Evolutionary conservation across 2,113 vertebrate species (phyloP).

Genomic region (Engystomops pustulosus): DNA sequence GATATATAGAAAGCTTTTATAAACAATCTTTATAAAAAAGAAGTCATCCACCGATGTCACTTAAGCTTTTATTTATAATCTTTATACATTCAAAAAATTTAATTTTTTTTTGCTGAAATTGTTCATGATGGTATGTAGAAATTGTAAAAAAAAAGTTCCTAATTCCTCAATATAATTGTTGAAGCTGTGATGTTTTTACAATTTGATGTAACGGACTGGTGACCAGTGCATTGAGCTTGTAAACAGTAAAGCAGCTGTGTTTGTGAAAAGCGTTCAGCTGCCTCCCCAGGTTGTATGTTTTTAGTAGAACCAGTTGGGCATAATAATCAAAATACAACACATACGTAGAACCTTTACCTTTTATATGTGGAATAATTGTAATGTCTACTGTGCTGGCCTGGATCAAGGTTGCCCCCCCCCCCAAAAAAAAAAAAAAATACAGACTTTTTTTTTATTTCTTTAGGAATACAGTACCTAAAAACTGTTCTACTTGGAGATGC

Average conservation of each 20-base stretch:
- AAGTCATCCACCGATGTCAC: too few species aligned
- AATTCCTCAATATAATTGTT: not conserved
- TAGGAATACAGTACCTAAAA: too few species aligned
- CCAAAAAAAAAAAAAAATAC: too few species aligned
- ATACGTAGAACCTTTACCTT: too few species aligned
- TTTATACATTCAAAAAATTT: not conserved
- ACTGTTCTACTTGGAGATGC: too few species aligned
- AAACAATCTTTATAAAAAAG: not conserved
- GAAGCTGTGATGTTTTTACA: not conserved
- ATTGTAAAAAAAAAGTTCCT: too few species aligned
- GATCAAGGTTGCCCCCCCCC: not conserved
- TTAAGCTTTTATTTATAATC: not conserved
- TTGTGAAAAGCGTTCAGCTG: conserved; percentile 47
- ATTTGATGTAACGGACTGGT: not conserved
- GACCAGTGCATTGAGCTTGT: not conserved
- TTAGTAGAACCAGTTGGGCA: conserved; percentile 47
- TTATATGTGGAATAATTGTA: not conserved
- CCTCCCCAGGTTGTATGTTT: conserved; percentile 41
- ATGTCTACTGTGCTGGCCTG: not conserved
- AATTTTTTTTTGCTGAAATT: not conserved
- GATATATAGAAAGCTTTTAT: not conserved
- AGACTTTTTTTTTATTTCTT: too few species aligned
- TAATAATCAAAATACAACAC: conserved; percentile 45
- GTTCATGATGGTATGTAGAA: too few species aligned
- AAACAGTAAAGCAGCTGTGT: conserved; percentile 46